Conservation (phyloP, 2,888 invertebrate species). For the Ferrisia virgata region DNA sequence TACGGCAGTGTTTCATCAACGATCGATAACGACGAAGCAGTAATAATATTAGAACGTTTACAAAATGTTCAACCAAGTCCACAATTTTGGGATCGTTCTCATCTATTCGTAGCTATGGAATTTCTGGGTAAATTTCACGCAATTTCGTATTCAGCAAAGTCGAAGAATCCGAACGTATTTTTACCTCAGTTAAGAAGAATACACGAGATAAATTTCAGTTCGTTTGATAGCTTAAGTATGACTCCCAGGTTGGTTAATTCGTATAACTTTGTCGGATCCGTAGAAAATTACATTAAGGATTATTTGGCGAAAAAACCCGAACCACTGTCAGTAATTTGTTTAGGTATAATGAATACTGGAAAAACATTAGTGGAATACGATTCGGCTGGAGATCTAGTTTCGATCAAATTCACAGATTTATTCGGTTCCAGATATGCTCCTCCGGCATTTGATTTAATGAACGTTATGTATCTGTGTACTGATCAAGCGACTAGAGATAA, state of each 20-base stretch:
- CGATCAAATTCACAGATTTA: neutral
- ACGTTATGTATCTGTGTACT: neutral
- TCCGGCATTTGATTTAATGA: conserved; percentile 17
- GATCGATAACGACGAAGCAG: neutral
- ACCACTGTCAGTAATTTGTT: neutral
- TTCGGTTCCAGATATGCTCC: neutral
- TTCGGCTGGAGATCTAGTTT: neutral
- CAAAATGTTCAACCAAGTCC: neutral
- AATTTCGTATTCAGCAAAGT: conserved; percentile 12
- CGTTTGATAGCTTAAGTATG: neutral
- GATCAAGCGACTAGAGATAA: neutral
- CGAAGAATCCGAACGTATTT: neutral
- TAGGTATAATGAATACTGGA: neutral
- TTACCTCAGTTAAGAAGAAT: neutral
- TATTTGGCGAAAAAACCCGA: neutral
- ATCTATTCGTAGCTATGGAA: neutral
- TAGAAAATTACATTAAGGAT: neutral
- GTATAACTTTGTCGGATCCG: neutral
- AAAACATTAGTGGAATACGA: neutral
- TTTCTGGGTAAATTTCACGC: conserved; percentile 5
- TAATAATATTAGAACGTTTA: neutral
- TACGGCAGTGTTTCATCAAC: neutral
- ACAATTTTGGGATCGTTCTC: neutral
- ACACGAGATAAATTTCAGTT: neutral
- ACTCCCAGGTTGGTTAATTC: neutral